These are phyloP conservation scores for Escarpia spicata DNA, from an alignment of 2,888 invertebrate species.

Conservation along the genomic window DNA sequence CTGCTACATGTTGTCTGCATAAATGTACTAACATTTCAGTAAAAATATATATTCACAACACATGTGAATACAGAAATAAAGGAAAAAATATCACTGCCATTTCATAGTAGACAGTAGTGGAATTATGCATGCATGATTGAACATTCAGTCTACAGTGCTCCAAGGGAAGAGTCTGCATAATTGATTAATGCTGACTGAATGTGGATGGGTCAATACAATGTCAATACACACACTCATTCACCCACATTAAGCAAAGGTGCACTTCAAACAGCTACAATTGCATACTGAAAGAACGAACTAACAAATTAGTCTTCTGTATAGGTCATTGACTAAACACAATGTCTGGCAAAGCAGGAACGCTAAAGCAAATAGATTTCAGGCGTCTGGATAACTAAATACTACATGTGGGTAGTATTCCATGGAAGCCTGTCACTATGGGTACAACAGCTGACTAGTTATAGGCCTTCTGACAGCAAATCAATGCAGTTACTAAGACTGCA, in stretches of 20 bases:
- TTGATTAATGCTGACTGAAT: background rate
- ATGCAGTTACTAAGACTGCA: background rate
- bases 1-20: background rate
- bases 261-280: background rate
- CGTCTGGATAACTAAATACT: background rate
- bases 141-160: background rate
- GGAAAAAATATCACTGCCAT: background rate
- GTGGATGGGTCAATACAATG: background rate
- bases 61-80: background rate
- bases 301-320: background rate
- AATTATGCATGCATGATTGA: background rate
- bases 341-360: background rate
- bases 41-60: background rate
- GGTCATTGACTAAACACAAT: background rate
- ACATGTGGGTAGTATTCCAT: background rate
- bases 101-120: background rate
- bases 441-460: background rate
- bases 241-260: background rate
- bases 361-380: background rate
- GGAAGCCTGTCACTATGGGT: background rate
- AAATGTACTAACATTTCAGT: background rate
- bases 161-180: background rate
- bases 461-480: background rate
- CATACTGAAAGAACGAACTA: background rate
- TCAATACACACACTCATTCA: background rate